Conservation (phyloP, 2,797 vertebrate genomes). For the Semaprochilodus insignis region DNA sequence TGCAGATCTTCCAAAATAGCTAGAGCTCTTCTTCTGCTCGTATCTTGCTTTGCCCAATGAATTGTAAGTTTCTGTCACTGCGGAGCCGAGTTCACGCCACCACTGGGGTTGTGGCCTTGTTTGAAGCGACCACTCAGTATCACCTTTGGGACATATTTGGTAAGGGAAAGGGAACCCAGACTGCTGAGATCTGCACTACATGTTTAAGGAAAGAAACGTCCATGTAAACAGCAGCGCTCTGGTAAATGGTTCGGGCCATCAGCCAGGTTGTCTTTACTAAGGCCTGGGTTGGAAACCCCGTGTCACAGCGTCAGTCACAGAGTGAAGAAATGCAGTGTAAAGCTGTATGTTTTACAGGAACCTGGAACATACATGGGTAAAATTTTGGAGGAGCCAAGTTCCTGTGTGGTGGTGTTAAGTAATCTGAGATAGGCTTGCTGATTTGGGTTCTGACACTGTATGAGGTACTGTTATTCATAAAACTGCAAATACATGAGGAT, state of each 20-base stretch:
- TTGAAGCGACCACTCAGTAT: conserved; percentile 12
- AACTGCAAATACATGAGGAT: not conserved
- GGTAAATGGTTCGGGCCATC: conserved; percentile 24
- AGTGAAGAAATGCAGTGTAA: not conserved
- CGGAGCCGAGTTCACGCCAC: not conserved
- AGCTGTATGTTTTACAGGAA: not conserved
- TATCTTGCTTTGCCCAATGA: not conserved
- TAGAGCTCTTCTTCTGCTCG: no score
- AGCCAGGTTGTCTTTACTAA: not conserved
- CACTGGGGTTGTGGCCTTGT: not conserved
- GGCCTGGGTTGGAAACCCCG: not conserved
- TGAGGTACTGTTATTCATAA: not conserved
- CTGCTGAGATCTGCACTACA: conserved; percentile 25
- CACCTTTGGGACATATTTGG: conserved; percentile 48
- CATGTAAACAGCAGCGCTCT: conserved; percentile 36
- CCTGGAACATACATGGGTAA: not conserved
- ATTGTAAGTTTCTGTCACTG: conserved; percentile 50
- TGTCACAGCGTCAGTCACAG: not conserved
- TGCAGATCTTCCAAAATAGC: not conserved
- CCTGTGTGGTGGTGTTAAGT: not conserved
- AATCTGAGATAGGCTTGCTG: no score
- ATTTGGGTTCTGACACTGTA: not conserved
- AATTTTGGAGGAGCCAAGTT: not conserved
- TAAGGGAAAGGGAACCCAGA: not conserved
- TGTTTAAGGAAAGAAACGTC: conserved; percentile 43